Evolutionary conservation across 1,140 invertebrate species (phyloP).

Genomic region (Bombus sibiricus): DNA sequence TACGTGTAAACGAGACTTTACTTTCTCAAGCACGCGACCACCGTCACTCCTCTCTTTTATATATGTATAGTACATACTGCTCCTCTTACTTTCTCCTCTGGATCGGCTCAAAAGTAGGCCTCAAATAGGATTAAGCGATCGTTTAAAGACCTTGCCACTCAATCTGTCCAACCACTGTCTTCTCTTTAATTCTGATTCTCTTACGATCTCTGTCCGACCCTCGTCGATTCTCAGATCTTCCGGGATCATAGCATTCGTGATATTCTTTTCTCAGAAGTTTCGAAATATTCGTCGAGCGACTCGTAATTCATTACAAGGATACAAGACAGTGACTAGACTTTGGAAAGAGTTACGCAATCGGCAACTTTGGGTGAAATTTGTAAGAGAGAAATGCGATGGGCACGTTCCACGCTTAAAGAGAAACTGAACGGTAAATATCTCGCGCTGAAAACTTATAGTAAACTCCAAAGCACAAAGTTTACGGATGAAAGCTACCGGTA

Average conservation of each 20-base stretch:
- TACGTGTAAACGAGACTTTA: conserved; percentile 76
- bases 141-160: conserved; percentile 49
- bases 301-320: neutral
- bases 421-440: neutral
- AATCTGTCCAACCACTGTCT: neutral
- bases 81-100: conserved; percentile 80
- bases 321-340: neutral
- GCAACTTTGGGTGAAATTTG: neutral
- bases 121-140: conserved; percentile 74
- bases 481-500: neutral
- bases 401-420: neutral
- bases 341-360: neutral
- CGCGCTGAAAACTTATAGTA: neutral
- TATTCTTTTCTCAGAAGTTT: neutral
- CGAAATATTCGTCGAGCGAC: neutral
- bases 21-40: conserved; percentile 78
- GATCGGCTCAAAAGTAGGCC: conserved; percentile 77
- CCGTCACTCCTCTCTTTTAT: conserved; percentile 65
- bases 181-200: neutral
- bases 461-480: neutral
- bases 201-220: neutral
- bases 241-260: neutral
- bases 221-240: neutral
- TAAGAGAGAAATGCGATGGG: neutral
- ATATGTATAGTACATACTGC: conserved; percentile 25